Evolutionary conservation across 2,113 vertebrate genomes (phyloP), one percentile per base, ranked within the genome.

Genomic region (Forbesichthys papilliferus): DNA sequence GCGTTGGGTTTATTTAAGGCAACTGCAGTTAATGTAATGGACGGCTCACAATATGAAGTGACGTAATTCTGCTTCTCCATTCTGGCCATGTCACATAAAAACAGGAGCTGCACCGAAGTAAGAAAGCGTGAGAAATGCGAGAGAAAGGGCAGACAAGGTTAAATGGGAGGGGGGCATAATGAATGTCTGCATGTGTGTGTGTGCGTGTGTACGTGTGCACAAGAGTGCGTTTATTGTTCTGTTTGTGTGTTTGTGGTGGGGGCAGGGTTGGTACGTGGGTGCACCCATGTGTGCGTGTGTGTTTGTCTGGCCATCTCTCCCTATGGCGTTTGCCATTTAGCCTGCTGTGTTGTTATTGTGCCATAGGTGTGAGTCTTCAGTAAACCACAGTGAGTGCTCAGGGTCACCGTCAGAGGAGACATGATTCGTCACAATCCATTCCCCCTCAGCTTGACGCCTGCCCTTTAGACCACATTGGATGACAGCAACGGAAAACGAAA

Each of bases 371-470:
- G 59, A 47, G 58, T 61, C 3, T 61, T 16, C 54, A 18, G 54
- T 56, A n/a, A n/a, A 16, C 9, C 64, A 14, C 0, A 9, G 20
- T 42, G 60, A 57, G 55, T 52, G 57, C 36, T 66, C 54, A 64
- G 57, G 27, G 61, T 75, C 9, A 34, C 18, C 46, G 61, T 54
- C 66, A 70, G 48, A 75, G 62, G 14, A 61, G 64, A 75, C 73
- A 58, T 66, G 68, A 49, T 75, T 58, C 62, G 42, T 75, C 72
- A 69, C 63, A 72, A 48, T 68, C 66, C 64, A 66, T 55, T 34
- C 68, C 51, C 61, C 73, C 51, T 71, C 73, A 74, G 82, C 70
- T 74, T 83, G 81, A 86, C 51, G 66, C 80, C 68, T 89, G 75
- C 64, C 82, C 84, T 89, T 88, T 86, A 16, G 66, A 63, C 48